phyloP scores from a whole-genome alignment of 1,140 invertebrate species.

The Drosophila sturtevanti region DNA sequence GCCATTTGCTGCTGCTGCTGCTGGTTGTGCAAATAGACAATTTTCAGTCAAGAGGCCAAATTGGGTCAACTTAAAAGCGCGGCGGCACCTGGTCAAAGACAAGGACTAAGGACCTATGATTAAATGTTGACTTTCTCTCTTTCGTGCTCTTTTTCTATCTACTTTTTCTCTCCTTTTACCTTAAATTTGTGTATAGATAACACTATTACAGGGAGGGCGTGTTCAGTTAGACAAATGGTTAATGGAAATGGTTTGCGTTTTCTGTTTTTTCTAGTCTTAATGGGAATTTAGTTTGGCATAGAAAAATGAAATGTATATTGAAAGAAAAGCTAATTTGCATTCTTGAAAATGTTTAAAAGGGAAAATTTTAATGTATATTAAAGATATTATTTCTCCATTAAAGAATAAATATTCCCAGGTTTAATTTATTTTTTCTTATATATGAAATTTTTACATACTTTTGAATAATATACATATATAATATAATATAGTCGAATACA shows the following conservation, averaged over 20 bases:
- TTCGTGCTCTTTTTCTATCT: neutral
- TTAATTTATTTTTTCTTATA: no score
- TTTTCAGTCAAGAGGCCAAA: constrained; percentile 39
- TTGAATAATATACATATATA: no score
- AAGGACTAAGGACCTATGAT: constrained; percentile 34
- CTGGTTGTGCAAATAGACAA: constrained; percentile 46
- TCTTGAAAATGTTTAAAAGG: neutral
- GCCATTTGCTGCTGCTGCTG: constrained; percentile 35
- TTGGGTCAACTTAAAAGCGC: constrained; percentile 52
- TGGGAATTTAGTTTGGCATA: constrained; percentile 21
- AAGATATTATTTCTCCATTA: no score
- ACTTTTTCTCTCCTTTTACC: neutral
- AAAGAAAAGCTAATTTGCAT: neutral
- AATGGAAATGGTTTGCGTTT: constrained; percentile 14
- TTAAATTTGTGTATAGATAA: constrained; percentile 17
- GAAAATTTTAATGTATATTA: neutral
- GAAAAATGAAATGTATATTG: constrained; percentile 20
- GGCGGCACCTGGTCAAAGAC: constrained; percentile 39
- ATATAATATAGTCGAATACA: no score
- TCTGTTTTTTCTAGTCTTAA: neutral
- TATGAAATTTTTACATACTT: no score
- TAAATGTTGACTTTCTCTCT: constrained; percentile 33
- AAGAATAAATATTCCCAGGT: no score
- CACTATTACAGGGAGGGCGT: neutral
- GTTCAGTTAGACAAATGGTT: constrained; percentile 22